Base-by-base conservation (phyloP, 1,140 invertebrate species). In the Arion vulgaris region DNA sequence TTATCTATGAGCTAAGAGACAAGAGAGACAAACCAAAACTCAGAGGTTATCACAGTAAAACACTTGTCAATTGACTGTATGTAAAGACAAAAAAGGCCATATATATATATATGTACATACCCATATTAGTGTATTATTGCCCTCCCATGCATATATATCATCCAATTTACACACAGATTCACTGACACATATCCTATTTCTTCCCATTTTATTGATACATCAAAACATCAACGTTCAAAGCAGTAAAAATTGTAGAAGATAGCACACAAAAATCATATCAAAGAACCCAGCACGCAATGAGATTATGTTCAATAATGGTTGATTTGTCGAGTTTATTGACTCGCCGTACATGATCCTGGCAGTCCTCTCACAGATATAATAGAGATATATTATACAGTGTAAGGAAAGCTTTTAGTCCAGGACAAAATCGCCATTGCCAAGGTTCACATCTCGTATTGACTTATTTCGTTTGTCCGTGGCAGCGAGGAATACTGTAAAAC, bases 361-460 rank as follows among this genome's bases (percentile, higher is more conserved):
- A 15, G 28, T 75, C 32, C 38, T 23, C 38, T 45, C 45, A 26
- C 38, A n/a, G 73, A 75, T 75, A 75, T 75, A 51, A 75, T 74
- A 75, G n/a, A 75, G 73, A 75, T 75, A 75, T 75, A 75, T 75
- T 75, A 75, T 75, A 41, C 73, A 45, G 73, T 51, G 73, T 28
- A 75, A 75, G 53, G 38, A 36, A 49, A 49, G 73, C 73, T 75
- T 51, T 75, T 75, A 75, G 73, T 45, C 49, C 39, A 13, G 36
- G 38, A 72, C 71, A 72, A 45, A 72, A 72, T 72, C 39, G 36
- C 71, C 36, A n/a, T 39, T 41, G 41, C 71, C 11, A 72, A 41
- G 36, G 71, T 41, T 41, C 36, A 26, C 34, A 13, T 19, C 71
- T 41, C 71, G 28, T 45, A 45, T 39, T 72, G 36, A 45, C 71